Evolutionary conservation across 2,113 vertebrate genomes (phyloP).

Genomic region (Grammomys surdaster): DNA sequence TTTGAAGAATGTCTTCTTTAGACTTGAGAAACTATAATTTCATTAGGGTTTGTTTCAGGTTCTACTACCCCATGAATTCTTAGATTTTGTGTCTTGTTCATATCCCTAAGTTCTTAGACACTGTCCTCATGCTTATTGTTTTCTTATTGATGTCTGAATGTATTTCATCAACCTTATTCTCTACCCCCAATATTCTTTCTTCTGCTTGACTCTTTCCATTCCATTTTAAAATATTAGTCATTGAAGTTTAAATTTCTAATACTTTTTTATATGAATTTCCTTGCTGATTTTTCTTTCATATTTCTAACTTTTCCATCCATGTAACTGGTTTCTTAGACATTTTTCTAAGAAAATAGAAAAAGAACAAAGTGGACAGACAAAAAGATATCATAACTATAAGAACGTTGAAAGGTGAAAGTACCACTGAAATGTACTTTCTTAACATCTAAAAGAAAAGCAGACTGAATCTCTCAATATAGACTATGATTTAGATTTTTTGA

Average conservation of each 20-base stretch:
- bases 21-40: background rate
- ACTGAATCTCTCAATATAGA: slow-evolving; percentile 24
- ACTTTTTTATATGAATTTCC: background rate
- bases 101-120: too few relatives aligned
- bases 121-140: too few relatives aligned
- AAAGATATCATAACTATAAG: background rate
- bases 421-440: background rate
- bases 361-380: background rate
- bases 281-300: background rate
- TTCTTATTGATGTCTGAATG: too few relatives aligned
- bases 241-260: background rate
- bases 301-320: background rate
- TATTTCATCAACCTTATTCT: background rate
- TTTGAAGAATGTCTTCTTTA: background rate
- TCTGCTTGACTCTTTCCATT: background rate
- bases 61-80: background rate
- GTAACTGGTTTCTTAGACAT: background rate
- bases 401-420: background rate
- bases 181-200: background rate
- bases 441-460: slow-evolving; percentile 20
- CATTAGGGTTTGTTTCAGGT: background rate
- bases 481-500: slow-evolving; percentile 49
- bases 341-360: background rate
- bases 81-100: background rate
- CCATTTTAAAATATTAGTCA: background rate